Evolutionary conservation across 1,140 invertebrate species (phyloP).

Genomic region (Patella vulgata): DNA sequence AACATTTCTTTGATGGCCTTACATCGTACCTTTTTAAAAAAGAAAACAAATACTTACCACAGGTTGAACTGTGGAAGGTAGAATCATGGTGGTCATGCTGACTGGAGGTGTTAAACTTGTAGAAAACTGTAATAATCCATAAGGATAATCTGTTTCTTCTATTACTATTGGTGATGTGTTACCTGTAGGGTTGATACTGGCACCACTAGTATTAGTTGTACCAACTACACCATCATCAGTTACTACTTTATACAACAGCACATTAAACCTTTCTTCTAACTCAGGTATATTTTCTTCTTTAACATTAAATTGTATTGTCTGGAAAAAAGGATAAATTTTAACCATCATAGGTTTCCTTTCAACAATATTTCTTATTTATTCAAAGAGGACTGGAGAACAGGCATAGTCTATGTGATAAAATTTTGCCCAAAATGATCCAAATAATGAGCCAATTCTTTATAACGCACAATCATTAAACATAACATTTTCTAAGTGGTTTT

Average conservation of each 20-base stretch:
- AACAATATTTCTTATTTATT: too few species aligned
- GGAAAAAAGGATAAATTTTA: slow-evolving; percentile 19
- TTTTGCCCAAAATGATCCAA: too few species aligned
- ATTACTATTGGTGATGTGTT: slow-evolving; percentile 39
- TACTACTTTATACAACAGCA: slow-evolving; percentile 39
- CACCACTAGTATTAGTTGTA: slow-evolving; percentile 63
- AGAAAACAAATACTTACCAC: too few species aligned
- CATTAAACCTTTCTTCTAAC: slow-evolving; percentile 49
- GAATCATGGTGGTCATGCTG: slow-evolving; percentile 34
- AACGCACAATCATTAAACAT: too few species aligned
- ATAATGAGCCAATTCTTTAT: too few species aligned
- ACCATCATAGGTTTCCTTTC: neutral
- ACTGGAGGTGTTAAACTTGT: slow-evolving; percentile 32
- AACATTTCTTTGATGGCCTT: too few species aligned
- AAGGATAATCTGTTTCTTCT: slow-evolving; percentile 54
- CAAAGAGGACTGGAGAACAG: too few species aligned
- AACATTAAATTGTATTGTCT: slow-evolving; percentile 50
- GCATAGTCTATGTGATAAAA: too few species aligned
- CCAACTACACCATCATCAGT: slow-evolving; percentile 52
- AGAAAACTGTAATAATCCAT: slow-evolving; percentile 62
- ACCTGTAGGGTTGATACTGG: slow-evolving; percentile 49
- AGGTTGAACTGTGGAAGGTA: slow-evolving; percentile 16
- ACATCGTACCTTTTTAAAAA: too few species aligned
- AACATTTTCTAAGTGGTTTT: too few species aligned
- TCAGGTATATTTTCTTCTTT: slow-evolving; percentile 58